Evolutionary conservation across 2,113 vertebrate species (phyloP), one percentile per base, ranked within the genome.

Genomic region (Todiramphus chloris): DNA sequence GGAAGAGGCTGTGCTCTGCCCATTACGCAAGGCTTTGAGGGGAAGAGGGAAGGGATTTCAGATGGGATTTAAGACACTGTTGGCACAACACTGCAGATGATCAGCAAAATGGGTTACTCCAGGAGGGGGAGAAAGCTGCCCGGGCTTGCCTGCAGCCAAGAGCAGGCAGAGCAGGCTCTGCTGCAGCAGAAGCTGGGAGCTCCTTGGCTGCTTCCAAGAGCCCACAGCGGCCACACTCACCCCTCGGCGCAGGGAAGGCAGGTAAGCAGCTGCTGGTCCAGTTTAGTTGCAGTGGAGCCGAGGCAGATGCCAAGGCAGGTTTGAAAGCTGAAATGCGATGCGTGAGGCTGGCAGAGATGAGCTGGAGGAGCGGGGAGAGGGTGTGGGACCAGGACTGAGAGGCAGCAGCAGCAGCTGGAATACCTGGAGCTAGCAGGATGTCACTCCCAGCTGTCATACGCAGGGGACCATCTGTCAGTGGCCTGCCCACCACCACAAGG

Each of bases 21-120:
- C 17, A 31, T 96, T 93, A 90, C 1, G 39, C 94, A 93, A 97
- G 97, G 91, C 95, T 93, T 73, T 23, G 8, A 93, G 33, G 85
- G 93, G 91, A 95, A 93, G 94, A 97, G 87, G 75, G 72, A 88
- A 93, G 80, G 85, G 43, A 95, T 92, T 72, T 72, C 39, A 91
- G 90, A 89, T 56, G 86, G 96, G 97, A 97, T 96, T 98, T 98
- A 98, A 98, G 98, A 98, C 98, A 97, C 97, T 94, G 90, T 91
- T 97, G 98, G 98, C 97, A 95, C 94, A 68, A 93, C 87, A 96
- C 87, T 44, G 96, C 97, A 93, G 97, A 96, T 93, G 83, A 97
- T 97, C 97, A 97, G 96, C 96, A 24, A 95, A 95, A 97, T 16
- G 53, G 75, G 82, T 92, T 82, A 66, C 25, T 88, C 4, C 51